These are phyloP conservation scores for Lanius ludovicianus DNA, from an alignment of 2,113 vertebrate species.

Conservation along the genomic window DNA sequence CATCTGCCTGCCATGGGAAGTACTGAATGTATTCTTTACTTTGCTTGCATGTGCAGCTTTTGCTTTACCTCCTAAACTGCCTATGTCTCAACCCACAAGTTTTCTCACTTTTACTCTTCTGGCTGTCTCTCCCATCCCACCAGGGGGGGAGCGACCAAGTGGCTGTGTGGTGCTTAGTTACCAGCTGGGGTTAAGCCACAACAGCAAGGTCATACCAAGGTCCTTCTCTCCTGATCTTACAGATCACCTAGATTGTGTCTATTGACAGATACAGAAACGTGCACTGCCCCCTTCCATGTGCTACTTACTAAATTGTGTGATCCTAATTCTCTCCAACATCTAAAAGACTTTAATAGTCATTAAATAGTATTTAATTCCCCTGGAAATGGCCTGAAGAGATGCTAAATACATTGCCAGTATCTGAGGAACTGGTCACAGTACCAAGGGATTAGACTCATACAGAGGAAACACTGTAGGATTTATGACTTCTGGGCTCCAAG, in stretches of 20 bases:
- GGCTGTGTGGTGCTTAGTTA: neutral
- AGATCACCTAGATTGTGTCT: neutral
- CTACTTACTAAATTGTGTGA: neutral
- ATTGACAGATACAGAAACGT: neutral
- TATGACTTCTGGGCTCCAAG: neutral
- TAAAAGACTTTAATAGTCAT: neutral
- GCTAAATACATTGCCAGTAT: neutral
- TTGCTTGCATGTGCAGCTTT: neutral
- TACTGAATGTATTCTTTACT: neutral
- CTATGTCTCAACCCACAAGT: neutral
- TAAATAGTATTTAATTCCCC: neutral
- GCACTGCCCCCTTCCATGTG: neutral
- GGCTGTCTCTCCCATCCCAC: neutral
- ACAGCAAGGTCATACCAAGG: neutral
- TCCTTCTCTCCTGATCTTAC: neutral
- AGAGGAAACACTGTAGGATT: neutral
- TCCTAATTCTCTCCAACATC: neutral
- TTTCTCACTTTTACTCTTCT: neutral
- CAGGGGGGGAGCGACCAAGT: accelerated
- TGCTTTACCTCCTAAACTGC: neutral
- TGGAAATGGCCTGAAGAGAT: neutral
- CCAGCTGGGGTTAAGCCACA: neutral
- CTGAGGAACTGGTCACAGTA: neutral
- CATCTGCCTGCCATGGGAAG: neutral
- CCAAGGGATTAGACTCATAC: neutral